phyloP scores from a whole-genome alignment of 2,888 invertebrate species.

The Caenorhabditis auriculariae region DNA sequence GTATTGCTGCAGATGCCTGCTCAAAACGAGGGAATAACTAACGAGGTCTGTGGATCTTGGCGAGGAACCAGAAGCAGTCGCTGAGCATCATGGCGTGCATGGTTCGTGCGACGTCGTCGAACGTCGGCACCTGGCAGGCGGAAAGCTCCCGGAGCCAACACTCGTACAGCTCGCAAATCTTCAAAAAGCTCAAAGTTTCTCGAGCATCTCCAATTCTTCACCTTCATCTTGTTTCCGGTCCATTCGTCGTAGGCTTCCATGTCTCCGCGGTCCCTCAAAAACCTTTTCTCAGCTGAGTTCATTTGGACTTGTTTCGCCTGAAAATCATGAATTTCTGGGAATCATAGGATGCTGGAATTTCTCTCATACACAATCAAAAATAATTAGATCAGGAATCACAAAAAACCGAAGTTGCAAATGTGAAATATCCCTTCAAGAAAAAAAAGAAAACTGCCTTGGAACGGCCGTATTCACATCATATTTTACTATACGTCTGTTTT shows the following conservation, averaged over 20 bases:
- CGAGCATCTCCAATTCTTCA: background rate
- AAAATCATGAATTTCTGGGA: no score
- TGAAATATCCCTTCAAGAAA: no score
- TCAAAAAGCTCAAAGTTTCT: background rate
- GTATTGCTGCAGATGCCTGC: no score
- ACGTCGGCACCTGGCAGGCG: background rate
- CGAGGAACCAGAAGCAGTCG: slow-evolving; percentile 8
- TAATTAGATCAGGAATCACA: no score
- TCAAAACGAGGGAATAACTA: no score
- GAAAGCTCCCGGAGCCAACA: background rate
- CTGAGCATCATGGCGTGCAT: slow-evolving; percentile 5
- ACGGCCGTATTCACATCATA: no score
- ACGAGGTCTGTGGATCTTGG: no score
- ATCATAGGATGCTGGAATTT: no score
- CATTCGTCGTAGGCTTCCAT: background rate
- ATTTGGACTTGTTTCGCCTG: slow-evolving; percentile 1
- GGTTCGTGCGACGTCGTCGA: slow-evolving; percentile 1
- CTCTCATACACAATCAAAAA: no score
- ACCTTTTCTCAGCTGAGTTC: background rate
- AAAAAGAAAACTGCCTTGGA: no score
- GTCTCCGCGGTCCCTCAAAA: background rate
- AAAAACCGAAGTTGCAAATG: no score
- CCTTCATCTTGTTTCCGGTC: slow-evolving; percentile 2
- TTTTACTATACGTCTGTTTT: no score
- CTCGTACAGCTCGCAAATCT: slow-evolving; percentile 5